phyloP scores from a whole-genome alignment of 2,888 invertebrate species.

The Onchidella celtica region DNA sequence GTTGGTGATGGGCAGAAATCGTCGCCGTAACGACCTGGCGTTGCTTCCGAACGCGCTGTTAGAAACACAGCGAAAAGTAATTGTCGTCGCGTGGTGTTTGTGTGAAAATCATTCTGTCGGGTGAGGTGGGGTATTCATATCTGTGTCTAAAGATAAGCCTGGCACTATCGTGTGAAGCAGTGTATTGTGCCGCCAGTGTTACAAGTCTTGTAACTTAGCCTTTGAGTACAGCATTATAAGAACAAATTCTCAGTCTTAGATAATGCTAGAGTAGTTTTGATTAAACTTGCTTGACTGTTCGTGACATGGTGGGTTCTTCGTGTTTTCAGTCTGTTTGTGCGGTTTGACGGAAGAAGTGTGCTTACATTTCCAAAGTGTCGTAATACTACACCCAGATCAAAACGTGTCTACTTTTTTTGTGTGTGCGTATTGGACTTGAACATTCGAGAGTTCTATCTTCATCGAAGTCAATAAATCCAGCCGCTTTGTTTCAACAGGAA shows the following conservation, averaged over 20 bases:
- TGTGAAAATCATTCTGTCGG: not conserved
- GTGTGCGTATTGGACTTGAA: too few species aligned
- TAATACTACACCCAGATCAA: too few species aligned
- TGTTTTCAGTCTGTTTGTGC: too few species aligned
- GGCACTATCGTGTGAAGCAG: not conserved
- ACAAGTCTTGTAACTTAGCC: not conserved
- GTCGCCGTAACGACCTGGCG: not conserved
- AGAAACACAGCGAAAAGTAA: not conserved
- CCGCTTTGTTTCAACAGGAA: not conserved
- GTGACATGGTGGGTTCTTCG: too few species aligned
- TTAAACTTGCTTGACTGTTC: too few species aligned
- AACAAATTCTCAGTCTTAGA: too few species aligned
- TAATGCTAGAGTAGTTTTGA: too few species aligned
- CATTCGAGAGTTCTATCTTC: not conserved
- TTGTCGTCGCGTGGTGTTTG: slow-evolving; percentile 34
- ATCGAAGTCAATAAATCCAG: not conserved
- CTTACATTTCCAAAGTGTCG: too few species aligned
- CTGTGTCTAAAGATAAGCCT: not conserved
- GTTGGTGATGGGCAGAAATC: slow-evolving; percentile 22
- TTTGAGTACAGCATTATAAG: too few species aligned
- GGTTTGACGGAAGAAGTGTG: too few species aligned
- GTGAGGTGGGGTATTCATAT: not conserved
- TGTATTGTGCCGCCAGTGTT: not conserved
- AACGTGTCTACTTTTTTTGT: too few species aligned
- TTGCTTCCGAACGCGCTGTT: not conserved